Base-by-base conservation (phyloP, 2,113 vertebrate species). In the Podarcis cretensis region DNA sequence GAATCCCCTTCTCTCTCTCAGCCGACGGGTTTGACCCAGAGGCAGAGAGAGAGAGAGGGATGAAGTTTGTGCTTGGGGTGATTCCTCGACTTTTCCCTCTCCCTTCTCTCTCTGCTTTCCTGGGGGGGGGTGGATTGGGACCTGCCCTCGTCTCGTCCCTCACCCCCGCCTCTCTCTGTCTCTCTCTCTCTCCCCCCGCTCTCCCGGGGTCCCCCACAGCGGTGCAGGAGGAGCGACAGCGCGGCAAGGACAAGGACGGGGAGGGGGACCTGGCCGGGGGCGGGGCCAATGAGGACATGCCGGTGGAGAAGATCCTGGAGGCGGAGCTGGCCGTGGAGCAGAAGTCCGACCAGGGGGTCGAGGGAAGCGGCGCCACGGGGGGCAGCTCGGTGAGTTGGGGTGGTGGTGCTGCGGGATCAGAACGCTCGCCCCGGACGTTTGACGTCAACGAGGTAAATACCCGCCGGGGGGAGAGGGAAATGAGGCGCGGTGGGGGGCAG, bases 311-410 rank as follows among this genome's bases (percentile, higher is more conserved):
- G 95, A 99, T 99, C 90, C 93, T 99, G 94, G 98, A 98, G 81
- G 98, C 98, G 0, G 98, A 99, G 90, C 95, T 99, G 94, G 98
- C 98, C 0, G 98, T 98, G 81, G 98, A 98, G 89, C 98, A 98
- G 95, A 99, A 98, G 93, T 98, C 98, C 0, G 98, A 98, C 95
- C 98, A 98, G 90, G 97, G 97, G 78, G 95, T 98, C 0, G 98
- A 99, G 91, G 98, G 97, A 32, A 97, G 96, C 71, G 97, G 98
- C 59, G 97, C 48, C 48, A 54, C 95, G 2, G 95, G 95, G 23
- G 97, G 97, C 83, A 98, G 97, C 92, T 98, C 98, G 90, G 98
- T 98, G 95, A 98, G 98, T 96, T 54, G 18, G 25, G 74, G 81
- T 16, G 21, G 81, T 43, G 94, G 93, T 23, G 94, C 81, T 92